Evolutionary conservation across 2,113 vertebrate species (phyloP).

Genomic region (Anhinga anhinga): DNA sequence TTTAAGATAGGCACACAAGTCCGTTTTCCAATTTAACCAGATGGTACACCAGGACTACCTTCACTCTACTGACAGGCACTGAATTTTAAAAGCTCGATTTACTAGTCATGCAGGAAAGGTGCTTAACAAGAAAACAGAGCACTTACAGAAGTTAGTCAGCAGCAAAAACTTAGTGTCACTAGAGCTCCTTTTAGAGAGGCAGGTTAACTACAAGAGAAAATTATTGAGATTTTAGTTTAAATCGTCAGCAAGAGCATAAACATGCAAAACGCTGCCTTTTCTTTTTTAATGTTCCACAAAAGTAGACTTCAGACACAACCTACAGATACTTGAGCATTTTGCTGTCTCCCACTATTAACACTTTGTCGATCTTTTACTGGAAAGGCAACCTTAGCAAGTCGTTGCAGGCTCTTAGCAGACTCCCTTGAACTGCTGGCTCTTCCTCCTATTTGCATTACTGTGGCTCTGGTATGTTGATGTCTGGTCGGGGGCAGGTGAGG

Average conservation of each 20-base stretch:
- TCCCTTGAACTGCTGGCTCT: not conserved
- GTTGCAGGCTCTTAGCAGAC: not conserved
- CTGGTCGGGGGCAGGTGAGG: not conserved
- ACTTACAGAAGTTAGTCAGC: conserved; percentile 65
- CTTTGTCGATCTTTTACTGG: not conserved
- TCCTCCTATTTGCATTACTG: not conserved
- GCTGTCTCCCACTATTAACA: not conserved
- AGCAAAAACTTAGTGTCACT: conserved; percentile 32
- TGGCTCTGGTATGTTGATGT: not conserved
- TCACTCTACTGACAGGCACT: not conserved
- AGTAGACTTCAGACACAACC: not conserved
- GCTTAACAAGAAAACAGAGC: not conserved
- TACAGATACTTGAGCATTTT: not conserved
- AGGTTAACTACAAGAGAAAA: conserved; percentile 54
- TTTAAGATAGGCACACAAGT: not conserved
- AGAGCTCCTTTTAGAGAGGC: conserved; percentile 29
- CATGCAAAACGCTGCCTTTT: not conserved
- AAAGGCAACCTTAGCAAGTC: conserved; percentile 16
- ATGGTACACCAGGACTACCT: not conserved
- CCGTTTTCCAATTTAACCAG: not conserved
- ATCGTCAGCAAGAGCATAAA: not conserved
- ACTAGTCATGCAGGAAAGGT: not conserved
- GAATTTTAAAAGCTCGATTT: not conserved
- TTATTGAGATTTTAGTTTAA: conserved; percentile 28
- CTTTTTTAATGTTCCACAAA: not conserved